These are phyloP conservation scores for Homarus americanus DNA, from an alignment of 1,140 invertebrate genomes.

Conservation along the genomic window DNA sequence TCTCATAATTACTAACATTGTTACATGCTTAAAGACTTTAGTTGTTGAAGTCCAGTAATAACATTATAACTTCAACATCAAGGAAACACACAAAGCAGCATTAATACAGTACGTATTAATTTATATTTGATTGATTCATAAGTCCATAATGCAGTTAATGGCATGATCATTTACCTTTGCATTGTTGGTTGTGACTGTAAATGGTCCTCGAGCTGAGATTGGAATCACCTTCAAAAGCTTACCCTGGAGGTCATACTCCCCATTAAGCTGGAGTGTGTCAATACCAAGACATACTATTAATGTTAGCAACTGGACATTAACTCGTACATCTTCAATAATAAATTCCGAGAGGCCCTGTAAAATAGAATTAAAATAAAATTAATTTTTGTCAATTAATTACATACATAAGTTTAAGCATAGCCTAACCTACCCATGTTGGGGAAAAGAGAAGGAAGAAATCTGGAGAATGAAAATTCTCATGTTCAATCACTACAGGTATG, in stretches of 20 bases:
- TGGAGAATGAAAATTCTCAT: too few species aligned
- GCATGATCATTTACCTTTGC: constrained; percentile 40
- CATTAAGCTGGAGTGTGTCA: constrained; percentile 55
- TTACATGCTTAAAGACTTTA: too few species aligned
- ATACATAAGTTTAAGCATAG: neutral
- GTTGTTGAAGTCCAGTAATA: too few species aligned
- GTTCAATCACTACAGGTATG: too few species aligned
- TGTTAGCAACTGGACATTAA: constrained; percentile 65
- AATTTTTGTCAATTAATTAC: neutral
- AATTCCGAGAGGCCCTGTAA: constrained; percentile 71
- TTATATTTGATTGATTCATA: too few species aligned
- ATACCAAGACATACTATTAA: constrained; percentile 53
- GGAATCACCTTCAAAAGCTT: constrained; percentile 70
- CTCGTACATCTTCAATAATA: constrained; percentile 63
- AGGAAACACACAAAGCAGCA: too few species aligned
- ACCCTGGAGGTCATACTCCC: constrained; percentile 68
- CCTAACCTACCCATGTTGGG: too few species aligned
- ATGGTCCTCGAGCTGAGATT: constrained; percentile 61
- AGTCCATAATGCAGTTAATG: too few species aligned
- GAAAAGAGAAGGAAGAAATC: too few species aligned
- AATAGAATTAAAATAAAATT: constrained; percentile 23
- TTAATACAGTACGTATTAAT: too few species aligned
- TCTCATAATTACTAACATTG: too few species aligned
- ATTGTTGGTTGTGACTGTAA: constrained; percentile 69
- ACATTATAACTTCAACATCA: too few species aligned